Evolutionary conservation across 1,140 invertebrate genomes (phyloP).

Genomic region (Procambarus virginalis): DNA sequence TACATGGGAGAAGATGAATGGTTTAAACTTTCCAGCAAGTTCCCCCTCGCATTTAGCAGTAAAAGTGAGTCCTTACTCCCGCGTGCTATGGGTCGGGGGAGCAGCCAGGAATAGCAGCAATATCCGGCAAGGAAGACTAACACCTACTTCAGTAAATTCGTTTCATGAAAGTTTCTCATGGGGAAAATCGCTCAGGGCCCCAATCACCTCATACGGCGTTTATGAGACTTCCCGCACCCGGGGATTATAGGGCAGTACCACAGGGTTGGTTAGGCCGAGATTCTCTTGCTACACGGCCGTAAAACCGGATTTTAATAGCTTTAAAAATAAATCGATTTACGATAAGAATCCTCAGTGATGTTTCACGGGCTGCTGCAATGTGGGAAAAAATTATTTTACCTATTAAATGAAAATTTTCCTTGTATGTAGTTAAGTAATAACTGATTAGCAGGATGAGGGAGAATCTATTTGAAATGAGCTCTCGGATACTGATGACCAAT

Average conservation of each 20-base stretch:
- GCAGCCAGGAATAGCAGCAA: not conserved
- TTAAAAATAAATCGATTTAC: slow-evolving; percentile 53
- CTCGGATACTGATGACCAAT: no score
- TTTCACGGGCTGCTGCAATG: slow-evolving; percentile 29
- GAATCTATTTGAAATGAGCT: no score
- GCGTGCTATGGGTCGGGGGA: not conserved
- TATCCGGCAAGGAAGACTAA: slow-evolving; percentile 16
- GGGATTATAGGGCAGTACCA: not conserved
- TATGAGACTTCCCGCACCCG: slow-evolving; percentile 3
- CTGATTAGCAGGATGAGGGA: no score
- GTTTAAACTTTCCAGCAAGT: not conserved
- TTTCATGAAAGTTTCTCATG: slow-evolving; percentile 34
- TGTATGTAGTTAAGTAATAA: no score
- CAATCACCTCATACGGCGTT: slow-evolving; percentile 45
- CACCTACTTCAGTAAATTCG: slow-evolving; percentile 20
- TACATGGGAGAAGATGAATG: not conserved
- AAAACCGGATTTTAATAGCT: slow-evolving; percentile 52
- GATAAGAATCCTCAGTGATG: slow-evolving; percentile 34
- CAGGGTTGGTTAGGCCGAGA: slow-evolving; percentile 21
- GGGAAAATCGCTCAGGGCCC: slow-evolving; percentile 43
- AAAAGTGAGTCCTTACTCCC: not conserved
- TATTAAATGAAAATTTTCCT: not conserved
- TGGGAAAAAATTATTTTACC: not conserved
- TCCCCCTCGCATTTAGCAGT: not conserved
- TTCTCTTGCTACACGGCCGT: not conserved